Percentiles rank a stretch among this genome's conserved stretches.
Conservation (phyloP, 1,140 invertebrate species). For the Homalodisca vitripennis region DNA sequence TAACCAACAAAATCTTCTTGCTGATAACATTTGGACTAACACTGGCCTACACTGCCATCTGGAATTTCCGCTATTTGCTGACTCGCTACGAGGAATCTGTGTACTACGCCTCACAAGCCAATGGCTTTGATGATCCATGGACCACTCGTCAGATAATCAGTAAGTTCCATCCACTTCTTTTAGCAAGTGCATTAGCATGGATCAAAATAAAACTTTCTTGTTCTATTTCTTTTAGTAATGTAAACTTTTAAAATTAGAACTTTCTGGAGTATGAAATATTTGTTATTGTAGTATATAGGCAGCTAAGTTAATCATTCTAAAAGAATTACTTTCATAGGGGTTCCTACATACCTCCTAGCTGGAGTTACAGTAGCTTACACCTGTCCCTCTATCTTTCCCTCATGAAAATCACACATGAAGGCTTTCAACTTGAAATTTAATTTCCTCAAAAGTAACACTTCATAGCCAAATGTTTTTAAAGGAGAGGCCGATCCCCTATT, state of each 20-base stretch:
- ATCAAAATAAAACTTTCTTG: background rate
- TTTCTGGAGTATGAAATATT: background rate
- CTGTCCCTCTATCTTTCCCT: too few species aligned
- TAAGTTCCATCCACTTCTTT: background rate
- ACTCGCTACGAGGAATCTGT: conserved; percentile 26
- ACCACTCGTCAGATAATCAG: conserved; percentile 4
- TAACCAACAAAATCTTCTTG: conserved; percentile 15
- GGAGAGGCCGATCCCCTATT: too few species aligned
- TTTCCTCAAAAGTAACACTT: too few species aligned
- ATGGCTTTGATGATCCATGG: conserved; percentile 26
- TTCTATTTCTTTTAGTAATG: background rate
- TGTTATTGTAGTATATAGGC: too few species aligned
- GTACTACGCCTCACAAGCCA: conserved; percentile 22
- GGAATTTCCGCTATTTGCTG: conserved; percentile 12
- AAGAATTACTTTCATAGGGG: too few species aligned
- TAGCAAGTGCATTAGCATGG: too few species aligned
- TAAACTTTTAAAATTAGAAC: background rate
- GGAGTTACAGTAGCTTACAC: too few species aligned
- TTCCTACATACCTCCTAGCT: too few species aligned
- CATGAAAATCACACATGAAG: too few species aligned
- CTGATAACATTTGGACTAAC: background rate
- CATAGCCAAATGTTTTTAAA: too few species aligned
- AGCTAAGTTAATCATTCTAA: too few species aligned
- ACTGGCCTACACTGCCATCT: background rate
- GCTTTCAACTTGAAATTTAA: too few species aligned